Evolutionary conservation across 2,888 invertebrate genomes (phyloP).

Genomic region (Hipparchia semele): DNA sequence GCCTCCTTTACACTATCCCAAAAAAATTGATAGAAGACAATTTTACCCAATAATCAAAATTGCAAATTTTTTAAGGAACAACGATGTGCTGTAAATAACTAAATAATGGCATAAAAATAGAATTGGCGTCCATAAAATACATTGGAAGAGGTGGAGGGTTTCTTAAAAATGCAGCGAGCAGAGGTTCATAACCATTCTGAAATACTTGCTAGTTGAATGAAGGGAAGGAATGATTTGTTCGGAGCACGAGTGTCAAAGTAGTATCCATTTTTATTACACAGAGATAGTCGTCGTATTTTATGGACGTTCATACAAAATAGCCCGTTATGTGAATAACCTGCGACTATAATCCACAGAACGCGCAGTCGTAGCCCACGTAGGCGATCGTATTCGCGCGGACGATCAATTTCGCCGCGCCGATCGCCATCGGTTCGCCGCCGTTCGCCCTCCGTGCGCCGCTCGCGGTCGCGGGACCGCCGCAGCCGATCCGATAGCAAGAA

Average conservation of each 20-base stretch:
- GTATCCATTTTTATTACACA: background rate
- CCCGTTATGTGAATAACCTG: background rate
- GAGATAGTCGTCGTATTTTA: slow-evolving; percentile 3
- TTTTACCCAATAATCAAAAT: slow-evolving; percentile 3
- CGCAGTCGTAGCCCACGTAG: slow-evolving; percentile 77
- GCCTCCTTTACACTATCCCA: slow-evolving; percentile 7
- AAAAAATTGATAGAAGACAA: background rate
- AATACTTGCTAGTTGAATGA: background rate
- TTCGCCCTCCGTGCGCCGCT: slow-evolving; percentile 70
- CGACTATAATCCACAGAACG: slow-evolving; percentile 55
- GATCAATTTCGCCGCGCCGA: slow-evolving; percentile 72
- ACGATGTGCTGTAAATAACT: background rate
- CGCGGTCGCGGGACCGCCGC: slow-evolving; percentile 72
- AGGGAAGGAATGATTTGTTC: no score
- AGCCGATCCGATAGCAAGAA: slow-evolving; percentile 76
- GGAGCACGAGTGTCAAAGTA: no score
- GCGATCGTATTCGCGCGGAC: slow-evolving; percentile 73
- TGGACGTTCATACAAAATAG: slow-evolving; percentile 1
- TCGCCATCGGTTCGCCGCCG: slow-evolving; percentile 74
- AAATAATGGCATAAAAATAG: background rate
- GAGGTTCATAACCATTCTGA: background rate
- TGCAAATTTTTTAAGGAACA: background rate
- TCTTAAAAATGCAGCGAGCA: background rate
- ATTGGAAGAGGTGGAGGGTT: background rate
- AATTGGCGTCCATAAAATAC: slow-evolving; percentile 13